These are phyloP conservation scores for Otolemur garnettii DNA, from an alignment of 2,113 vertebrate species.

Conservation along the genomic window DNA sequence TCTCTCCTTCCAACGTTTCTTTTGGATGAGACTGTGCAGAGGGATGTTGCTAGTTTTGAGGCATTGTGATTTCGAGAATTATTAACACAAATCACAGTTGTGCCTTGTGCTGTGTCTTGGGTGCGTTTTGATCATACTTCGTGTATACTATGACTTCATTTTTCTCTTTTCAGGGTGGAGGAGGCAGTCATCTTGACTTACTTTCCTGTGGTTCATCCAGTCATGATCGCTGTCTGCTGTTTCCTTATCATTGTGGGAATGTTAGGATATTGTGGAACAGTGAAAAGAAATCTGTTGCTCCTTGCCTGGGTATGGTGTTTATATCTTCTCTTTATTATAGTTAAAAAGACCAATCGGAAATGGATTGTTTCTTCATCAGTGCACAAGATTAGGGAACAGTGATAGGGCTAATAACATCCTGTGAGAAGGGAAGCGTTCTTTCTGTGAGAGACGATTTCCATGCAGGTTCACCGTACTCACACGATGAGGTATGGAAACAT, in stretches of 20 bases:
- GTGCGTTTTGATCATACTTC: not conserved
- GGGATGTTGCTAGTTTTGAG: not conserved
- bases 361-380: constrained; percentile 56
- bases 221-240: constrained; percentile 97
- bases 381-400: constrained; percentile 66
- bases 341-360: not conserved
- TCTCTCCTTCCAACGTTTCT: not conserved
- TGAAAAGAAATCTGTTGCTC: constrained; percentile 95
- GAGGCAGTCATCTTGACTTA: constrained; percentile 96
- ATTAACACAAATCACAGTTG: not conserved
- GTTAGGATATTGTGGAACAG: constrained; percentile 97
- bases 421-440: constrained; percentile 75
- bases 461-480: constrained; percentile 48
- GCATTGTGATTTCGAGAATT: not conserved
- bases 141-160: not conserved
- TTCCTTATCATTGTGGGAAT: constrained; percentile 98
- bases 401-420: not conserved
- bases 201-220: constrained; percentile 96
- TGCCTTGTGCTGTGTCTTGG: not conserved
- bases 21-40: not conserved
- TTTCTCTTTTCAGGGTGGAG: constrained; percentile 92
- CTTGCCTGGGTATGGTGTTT: constrained; percentile 94
- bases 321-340: constrained; percentile 50
- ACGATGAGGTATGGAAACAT: not conserved
- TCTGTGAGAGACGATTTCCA: constrained; percentile 68